Percentiles rank a stretch among this genome's conserved stretches.
These are phyloP conservation scores for Drosophila barbarae DNA, from an alignment of 2,888 invertebrate genomes.

Conservation along the genomic window DNA sequence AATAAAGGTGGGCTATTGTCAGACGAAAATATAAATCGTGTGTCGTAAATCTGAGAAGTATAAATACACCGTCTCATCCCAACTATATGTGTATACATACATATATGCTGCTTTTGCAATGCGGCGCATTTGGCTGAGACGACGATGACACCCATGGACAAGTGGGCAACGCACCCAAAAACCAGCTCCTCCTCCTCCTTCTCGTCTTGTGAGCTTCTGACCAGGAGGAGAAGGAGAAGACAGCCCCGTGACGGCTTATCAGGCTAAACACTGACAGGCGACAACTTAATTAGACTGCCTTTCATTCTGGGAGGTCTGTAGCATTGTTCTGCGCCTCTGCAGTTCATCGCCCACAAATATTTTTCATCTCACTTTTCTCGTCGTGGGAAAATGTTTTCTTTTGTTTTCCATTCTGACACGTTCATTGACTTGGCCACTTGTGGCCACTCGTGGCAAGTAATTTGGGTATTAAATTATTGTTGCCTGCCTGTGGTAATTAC, in stretches of 20 bases:
- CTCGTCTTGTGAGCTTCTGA: not conserved
- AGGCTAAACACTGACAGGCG: conserved; percentile 60
- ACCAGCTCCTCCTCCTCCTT: not conserved
- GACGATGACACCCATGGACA: conserved; percentile 43
- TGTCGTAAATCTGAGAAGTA: conserved; percentile 40
- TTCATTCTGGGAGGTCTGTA: conserved; percentile 36
- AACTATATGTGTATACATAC: conserved; percentile 9
- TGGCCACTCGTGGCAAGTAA: conserved; percentile 42
- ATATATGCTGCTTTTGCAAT: conserved; percentile 6
- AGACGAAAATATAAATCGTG: conserved; percentile 18
- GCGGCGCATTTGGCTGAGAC: conserved; percentile 35
- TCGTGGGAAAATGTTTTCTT: conserved; percentile 20
- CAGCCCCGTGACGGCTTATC: conserved; percentile 48
- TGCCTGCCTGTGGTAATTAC: conserved; percentile 51
- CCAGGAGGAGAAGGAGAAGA: conserved; percentile 16
- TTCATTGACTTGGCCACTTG: conserved; percentile 50
- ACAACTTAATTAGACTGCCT: conserved; percentile 56
- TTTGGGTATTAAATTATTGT: conserved; percentile 47
- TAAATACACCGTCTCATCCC: conserved; percentile 12
- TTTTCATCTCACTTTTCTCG: conserved; percentile 12
- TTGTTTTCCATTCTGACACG: conserved; percentile 40
- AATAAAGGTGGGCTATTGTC: conserved; percentile 30
- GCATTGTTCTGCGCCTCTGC: conserved; percentile 23
- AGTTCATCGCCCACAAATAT: conserved; percentile 19
- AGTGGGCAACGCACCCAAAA: conserved; percentile 48